These are phyloP conservation scores for Drosophila algonquin DNA, from an alignment of 2,888 invertebrate species.

Conservation along the genomic window DNA sequence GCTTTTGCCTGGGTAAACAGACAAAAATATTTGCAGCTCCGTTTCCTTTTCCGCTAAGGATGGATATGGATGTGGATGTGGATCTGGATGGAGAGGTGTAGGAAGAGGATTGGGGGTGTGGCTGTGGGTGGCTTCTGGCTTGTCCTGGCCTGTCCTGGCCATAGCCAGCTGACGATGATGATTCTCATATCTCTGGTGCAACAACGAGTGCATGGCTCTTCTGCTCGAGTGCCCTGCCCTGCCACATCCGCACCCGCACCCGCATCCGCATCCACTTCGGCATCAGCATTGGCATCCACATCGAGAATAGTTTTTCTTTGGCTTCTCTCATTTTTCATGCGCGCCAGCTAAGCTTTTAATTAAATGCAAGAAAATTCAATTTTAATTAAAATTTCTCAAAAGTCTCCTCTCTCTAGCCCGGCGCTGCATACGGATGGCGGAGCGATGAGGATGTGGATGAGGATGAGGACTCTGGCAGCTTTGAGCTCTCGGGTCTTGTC, in stretches of 20 bases:
- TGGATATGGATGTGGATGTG: not conserved
- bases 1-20: constrained; percentile 51
- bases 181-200: constrained; percentile 70
- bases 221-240: constrained; percentile 65
- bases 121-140: not conserved
- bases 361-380: constrained; percentile 79
- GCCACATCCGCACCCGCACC: constrained; percentile 9
- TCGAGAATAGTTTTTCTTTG: constrained; percentile 68
- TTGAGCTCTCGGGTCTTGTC: constrained; percentile 21
- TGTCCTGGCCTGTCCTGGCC: constrained; percentile 20
- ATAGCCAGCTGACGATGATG: constrained; percentile 58
- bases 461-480: constrained; percentile 31
- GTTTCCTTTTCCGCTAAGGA: constrained; percentile 11
- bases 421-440: constrained; percentile 26
- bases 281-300: constrained; percentile 25
- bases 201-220: constrained; percentile 61
- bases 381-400: constrained; percentile 77
- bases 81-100: not conserved
- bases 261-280: not conserved
- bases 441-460: constrained; percentile 13
- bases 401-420: constrained; percentile 50
- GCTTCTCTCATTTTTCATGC: constrained; percentile 73
- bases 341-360: constrained; percentile 77
- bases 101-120: constrained; percentile 6
- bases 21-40: constrained; percentile 56